Conservation (phyloP, 2,113 vertebrate genomes). For the Cranoglanis bouderius region DNA sequence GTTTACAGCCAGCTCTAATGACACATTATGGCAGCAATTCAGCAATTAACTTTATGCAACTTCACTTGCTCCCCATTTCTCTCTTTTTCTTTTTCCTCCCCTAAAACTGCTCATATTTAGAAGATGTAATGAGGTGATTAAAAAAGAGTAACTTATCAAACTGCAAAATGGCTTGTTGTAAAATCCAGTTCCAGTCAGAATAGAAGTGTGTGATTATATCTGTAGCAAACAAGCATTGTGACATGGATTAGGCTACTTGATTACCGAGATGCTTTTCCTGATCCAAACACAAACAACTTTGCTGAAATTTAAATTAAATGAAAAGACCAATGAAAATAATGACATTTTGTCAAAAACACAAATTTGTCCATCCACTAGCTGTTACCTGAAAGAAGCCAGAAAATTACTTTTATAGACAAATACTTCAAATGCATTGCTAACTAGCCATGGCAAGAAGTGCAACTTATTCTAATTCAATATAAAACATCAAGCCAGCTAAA, state of each 20-base stretch:
- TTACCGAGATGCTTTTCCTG: not conserved
- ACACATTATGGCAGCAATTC: slow-evolving; percentile 56
- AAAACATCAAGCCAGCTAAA: not conserved
- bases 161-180: not conserved
- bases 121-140: slow-evolving; percentile 19
- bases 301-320: not conserved
- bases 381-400: not conserved
- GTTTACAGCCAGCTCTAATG: slow-evolving; percentile 31
- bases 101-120: slow-evolving; percentile 30
- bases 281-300: not conserved
- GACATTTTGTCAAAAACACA: not conserved
- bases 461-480: not conserved
- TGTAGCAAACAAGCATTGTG: not conserved
- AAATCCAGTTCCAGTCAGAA: not conserved
- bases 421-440: not conserved
- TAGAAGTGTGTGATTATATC: not conserved
- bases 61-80: not conserved
- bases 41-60: slow-evolving; percentile 53
- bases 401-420: not conserved
- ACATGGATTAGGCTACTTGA: too few species aligned
- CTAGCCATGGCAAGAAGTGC: not conserved
- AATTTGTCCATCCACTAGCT: not conserved
- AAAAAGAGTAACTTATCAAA: not conserved
- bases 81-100: not conserved
- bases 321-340: not conserved